Evolutionary conservation across 2,888 invertebrate genomes (phyloP).

Genomic region (Chloromyia formosa): DNA sequence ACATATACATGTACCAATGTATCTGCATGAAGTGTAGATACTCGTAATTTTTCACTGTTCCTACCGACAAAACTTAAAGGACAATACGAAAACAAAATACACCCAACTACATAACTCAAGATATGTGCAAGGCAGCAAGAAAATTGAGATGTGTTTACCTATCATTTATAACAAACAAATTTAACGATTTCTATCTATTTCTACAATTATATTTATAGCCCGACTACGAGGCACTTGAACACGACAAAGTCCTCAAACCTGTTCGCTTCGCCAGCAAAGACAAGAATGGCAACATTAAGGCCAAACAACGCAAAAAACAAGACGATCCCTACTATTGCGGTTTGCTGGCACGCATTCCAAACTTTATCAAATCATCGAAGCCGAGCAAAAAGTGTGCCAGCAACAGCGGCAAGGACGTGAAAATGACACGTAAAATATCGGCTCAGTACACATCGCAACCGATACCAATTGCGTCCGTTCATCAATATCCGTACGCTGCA

Average conservation of each 20-base stretch:
- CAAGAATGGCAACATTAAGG: constrained; percentile 43
- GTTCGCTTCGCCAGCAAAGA: constrained; percentile 34
- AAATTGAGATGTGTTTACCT: neutral
- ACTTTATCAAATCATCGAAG: constrained; percentile 70
- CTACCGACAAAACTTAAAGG: neutral
- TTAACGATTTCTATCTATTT: constrained; percentile 1
- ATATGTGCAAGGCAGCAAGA: neutral
- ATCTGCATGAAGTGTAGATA: no score
- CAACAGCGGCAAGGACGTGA: constrained; percentile 46
- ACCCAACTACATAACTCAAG: neutral
- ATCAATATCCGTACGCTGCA: constrained; percentile 55
- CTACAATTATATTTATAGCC: constrained; percentile 53
- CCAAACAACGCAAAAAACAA: constrained; percentile 62
- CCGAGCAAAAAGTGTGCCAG: constrained; percentile 51
- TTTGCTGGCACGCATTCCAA: constrained; percentile 73
- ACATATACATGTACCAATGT: no score
- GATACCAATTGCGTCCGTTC: constrained; percentile 61
- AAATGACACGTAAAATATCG: constrained; percentile 60
- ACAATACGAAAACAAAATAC: neutral
- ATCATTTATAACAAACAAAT: neutral
- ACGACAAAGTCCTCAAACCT: constrained; percentile 32
- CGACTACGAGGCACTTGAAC: constrained; percentile 57
- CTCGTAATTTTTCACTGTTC: no score
- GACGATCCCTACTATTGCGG: constrained; percentile 79
- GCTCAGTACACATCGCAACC: constrained; percentile 60